phyloP scores from a whole-genome alignment of 2,888 invertebrate genomes.

The Sphaeridia pumilis region DNA sequence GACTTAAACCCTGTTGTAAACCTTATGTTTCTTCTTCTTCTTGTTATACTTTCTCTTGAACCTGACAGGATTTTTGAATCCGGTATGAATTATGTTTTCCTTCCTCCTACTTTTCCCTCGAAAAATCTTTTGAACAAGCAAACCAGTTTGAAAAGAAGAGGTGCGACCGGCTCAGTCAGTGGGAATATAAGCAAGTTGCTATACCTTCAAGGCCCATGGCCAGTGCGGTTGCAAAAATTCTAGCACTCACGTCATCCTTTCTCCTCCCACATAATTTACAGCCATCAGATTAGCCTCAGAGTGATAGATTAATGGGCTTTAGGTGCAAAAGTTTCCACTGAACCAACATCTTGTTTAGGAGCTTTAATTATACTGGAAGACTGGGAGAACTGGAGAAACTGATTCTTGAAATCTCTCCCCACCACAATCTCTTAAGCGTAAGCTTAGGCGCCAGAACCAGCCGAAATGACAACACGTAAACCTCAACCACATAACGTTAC shows the following conservation, averaged over 20 bases:
- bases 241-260: not conserved
- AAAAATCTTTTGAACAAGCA: too few relatives aligned
- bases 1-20: too few relatives aligned
- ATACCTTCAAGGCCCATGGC: too few relatives aligned
- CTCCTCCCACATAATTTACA: constrained; percentile 10
- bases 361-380: constrained; percentile 11
- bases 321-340: constrained; percentile 31
- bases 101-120: too few relatives aligned
- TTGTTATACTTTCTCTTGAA: too few relatives aligned
- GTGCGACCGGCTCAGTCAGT: too few relatives aligned
- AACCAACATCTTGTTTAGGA: constrained; percentile 20
- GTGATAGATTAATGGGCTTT: constrained; percentile 36
- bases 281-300: constrained; percentile 37
- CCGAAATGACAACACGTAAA: not conserved
- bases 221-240: too few relatives aligned
- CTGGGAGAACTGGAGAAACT: not conserved
- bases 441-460: not conserved
- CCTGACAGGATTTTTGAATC: too few relatives aligned
- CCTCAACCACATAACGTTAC: not conserved
- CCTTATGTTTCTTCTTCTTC: too few relatives aligned
- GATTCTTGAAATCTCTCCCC: not conserved
- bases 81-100: too few relatives aligned
- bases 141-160: too few relatives aligned
- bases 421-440: not conserved
- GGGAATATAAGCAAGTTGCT: too few relatives aligned